Base-by-base conservation (phyloP, 2,797 vertebrate genomes). In the Emys orbicularis region DNA sequence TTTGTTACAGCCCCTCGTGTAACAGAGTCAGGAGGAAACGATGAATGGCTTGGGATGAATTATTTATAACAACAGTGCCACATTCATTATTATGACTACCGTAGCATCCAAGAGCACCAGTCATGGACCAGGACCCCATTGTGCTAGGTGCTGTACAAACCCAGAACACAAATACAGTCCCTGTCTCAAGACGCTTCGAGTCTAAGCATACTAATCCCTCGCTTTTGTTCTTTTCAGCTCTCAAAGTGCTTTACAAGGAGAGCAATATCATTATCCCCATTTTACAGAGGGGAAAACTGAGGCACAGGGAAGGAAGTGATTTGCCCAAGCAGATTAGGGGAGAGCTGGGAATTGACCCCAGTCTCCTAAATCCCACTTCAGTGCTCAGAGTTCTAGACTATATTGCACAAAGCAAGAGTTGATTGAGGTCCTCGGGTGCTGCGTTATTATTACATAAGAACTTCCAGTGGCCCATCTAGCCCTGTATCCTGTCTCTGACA, bases 1-100 rank as follows among this genome's bases (percentile, higher is more conserved):
- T 80, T 88, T 68, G 82, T 86, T 82, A 61, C 37, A 61, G 77
- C 82, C 88, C 93, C 89, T 96, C 19, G 81, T 94, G 89, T 87
- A 90, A 31, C 80, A 44, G 41, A 53, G 31, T 44, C 50, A 59
- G 82, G 31, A 87, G 41, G 88, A 85, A 85, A 23, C 13, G 47
- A 50, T 74, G 88, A 84, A 87, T 87, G 68, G 3, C 12, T 52
- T 12, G 16, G 61, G 16, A 21, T 23, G 65, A 72, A 29, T 29
- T 47, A 49, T 15, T 77, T 47, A 13, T 77, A 47, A 49, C 7
- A 77, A 29, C 27, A 49, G n/a, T 37, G n/a, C 37, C 65, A 21
- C n/a, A 23, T 41, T 72, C 52, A 23, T 90, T 86, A 44, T 54
- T 93, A 68, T 88, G 90, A 77, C 84, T 86, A 76, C 53, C 15